Evolutionary conservation across 2,113 vertebrate species (phyloP).

Genomic region (Oncorhynchus kisutch): DNA sequence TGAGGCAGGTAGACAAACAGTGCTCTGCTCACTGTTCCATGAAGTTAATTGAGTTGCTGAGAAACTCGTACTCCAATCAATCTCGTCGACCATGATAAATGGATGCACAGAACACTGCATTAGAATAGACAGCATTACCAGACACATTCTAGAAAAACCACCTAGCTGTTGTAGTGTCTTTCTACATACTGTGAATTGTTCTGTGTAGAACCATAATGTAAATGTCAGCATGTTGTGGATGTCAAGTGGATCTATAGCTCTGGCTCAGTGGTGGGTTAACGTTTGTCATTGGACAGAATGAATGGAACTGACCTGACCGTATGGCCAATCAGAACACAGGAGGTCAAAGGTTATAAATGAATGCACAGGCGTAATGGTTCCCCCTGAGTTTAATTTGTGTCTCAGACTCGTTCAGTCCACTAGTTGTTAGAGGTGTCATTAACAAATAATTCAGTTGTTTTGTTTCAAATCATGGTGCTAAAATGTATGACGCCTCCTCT

Average conservation of each 20-base stretch:
- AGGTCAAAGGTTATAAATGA: constrained; percentile 57
- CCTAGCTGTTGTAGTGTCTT: too few species aligned
- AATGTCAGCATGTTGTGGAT: neutral
- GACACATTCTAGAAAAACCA: too few species aligned
- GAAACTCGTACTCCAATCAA: too few species aligned
- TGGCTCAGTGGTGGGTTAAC: neutral
- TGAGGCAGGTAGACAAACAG: too few species aligned
- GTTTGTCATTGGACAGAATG: neutral
- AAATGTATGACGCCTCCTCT: neutral
- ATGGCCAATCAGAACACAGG: constrained; percentile 5
- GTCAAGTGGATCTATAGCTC: constrained; percentile 12
- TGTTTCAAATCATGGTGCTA: neutral
- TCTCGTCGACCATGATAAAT: neutral
- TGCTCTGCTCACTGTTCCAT: too few species aligned
- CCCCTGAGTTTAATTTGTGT: constrained; percentile 68
- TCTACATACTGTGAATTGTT: too few species aligned
- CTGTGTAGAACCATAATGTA: too few species aligned
- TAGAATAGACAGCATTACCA: neutral
- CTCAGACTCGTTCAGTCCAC: constrained; percentile 1
- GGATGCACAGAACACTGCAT: neutral
- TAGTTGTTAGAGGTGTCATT: neutral
- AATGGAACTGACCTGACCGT: neutral
- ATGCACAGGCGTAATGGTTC: constrained; percentile 71
- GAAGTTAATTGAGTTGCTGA: too few species aligned
- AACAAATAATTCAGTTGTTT: neutral